Conservation (phyloP, 1,140 invertebrate species). For the Chrysomallon squamiferum region DNA sequence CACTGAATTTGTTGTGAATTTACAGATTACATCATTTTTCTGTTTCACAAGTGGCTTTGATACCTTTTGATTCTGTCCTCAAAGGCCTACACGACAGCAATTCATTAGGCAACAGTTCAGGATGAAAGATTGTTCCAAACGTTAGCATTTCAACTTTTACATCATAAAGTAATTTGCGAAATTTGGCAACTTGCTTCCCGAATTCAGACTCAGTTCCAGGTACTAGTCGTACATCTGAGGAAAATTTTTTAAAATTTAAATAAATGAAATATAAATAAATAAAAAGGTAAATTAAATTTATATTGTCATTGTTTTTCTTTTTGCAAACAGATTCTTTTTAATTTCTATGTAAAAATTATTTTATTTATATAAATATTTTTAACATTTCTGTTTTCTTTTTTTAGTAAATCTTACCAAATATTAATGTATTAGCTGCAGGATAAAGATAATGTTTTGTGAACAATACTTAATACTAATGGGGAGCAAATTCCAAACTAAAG, state of each 20-base stretch:
- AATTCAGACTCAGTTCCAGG: slow-evolving; percentile 22
- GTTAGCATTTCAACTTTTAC: slow-evolving; percentile 15
- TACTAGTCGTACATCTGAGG: slow-evolving; percentile 16
- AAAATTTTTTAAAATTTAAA: background rate
- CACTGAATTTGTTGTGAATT: no score
- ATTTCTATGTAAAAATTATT: background rate
- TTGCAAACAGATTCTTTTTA: background rate
- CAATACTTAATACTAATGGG: no score
- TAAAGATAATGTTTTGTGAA: no score
- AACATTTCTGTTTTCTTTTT: no score
- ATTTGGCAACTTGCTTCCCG: slow-evolving; percentile 25
- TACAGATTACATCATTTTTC: no score
- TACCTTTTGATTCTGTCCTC: background rate
- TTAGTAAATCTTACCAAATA: no score
- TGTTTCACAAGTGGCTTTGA: no score
- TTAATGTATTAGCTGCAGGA: no score
- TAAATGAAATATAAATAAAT: background rate
- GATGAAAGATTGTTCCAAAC: slow-evolving; percentile 22
- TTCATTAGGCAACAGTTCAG: slow-evolving; percentile 23
- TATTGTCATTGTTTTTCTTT: background rate
- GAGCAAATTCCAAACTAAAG: no score
- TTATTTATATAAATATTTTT: no score
- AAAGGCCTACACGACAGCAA: slow-evolving; percentile 7
- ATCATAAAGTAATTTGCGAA: slow-evolving; percentile 17
- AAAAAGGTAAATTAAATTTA: background rate